A percentile compares a stretch with the other conserved stretches of the same genome.
phyloP scores from a whole-genome alignment of 2,888 invertebrate genomes.

The Eledone cirrhosa region DNA sequence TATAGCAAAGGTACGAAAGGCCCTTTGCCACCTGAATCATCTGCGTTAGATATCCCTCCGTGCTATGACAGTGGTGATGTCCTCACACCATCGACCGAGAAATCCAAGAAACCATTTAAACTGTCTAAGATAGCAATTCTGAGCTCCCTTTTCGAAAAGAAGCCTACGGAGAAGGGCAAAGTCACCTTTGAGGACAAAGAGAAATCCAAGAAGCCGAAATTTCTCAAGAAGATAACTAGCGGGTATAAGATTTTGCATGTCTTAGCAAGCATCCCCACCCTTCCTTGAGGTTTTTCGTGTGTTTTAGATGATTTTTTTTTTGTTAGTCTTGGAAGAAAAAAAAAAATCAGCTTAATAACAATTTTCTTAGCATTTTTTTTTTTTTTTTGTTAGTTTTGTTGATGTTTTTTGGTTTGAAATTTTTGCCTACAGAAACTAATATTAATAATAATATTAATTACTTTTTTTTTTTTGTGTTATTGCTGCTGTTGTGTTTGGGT shows the following conservation, averaged over 20 bases:
- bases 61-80: constrained; percentile 34
- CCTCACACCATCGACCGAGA: constrained; percentile 32
- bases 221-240: constrained; percentile 21
- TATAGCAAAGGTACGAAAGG: constrained; percentile 25
- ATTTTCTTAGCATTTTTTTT: too few relatives aligned
- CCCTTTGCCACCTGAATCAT: constrained; percentile 22
- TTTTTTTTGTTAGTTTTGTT: too few relatives aligned
- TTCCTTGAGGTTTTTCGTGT: neutral
- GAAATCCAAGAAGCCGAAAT: constrained; percentile 41
- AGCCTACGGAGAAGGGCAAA: constrained; percentile 41
- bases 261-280: constrained; percentile 11
- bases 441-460: too few relatives aligned
- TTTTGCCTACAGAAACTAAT: too few relatives aligned
- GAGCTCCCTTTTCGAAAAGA: constrained; percentile 60
- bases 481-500: too few relatives aligned
- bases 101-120: constrained; percentile 31
- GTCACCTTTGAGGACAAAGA: constrained; percentile 35
- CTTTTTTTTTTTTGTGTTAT: too few relatives aligned
- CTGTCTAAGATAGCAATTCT: constrained; percentile 59
- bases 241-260: constrained; percentile 26
- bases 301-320: too few relatives aligned
- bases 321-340: too few relatives aligned
- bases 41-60: constrained; percentile 30
- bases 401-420: too few relatives aligned
- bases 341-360: too few relatives aligned